Evolutionary conservation across 2,113 vertebrate genomes (phyloP).

Genomic region (Eurypyga helias): DNA sequence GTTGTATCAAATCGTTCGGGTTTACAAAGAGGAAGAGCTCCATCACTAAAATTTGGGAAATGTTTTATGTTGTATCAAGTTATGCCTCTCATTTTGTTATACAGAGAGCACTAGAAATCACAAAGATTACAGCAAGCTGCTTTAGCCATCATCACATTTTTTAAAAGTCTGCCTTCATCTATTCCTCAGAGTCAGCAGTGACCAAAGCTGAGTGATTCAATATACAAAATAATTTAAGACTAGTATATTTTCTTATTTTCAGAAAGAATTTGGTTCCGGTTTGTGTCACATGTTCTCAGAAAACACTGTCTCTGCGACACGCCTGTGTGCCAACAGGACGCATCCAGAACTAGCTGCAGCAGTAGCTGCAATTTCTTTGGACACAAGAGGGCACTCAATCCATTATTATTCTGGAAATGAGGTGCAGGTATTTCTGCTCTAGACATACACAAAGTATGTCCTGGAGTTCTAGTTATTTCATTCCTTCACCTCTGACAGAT

Average conservation of each 20-base stretch:
- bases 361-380: neutral
- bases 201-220: neutral
- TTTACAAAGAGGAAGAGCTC: neutral
- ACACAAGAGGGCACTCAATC: slow-evolving; percentile 72
- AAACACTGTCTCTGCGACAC: neutral
- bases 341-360: neutral
- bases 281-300: neutral
- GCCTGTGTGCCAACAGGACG: neutral
- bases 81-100: neutral
- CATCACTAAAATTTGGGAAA: neutral
- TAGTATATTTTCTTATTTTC: neutral
- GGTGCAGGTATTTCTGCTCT: neutral
- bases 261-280: neutral
- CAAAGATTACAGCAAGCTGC: neutral
- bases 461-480: neutral
- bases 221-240: neutral
- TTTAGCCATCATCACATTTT: neutral
- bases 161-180: neutral
- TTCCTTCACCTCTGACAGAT: neutral
- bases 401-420: neutral
- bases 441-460: neutral
- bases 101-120: neutral
- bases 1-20: neutral
- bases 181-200: neutral
- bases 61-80: neutral